phyloP scores from a whole-genome alignment of 2,113 vertebrate genomes.

The Rhodinocichla rosea region DNA sequence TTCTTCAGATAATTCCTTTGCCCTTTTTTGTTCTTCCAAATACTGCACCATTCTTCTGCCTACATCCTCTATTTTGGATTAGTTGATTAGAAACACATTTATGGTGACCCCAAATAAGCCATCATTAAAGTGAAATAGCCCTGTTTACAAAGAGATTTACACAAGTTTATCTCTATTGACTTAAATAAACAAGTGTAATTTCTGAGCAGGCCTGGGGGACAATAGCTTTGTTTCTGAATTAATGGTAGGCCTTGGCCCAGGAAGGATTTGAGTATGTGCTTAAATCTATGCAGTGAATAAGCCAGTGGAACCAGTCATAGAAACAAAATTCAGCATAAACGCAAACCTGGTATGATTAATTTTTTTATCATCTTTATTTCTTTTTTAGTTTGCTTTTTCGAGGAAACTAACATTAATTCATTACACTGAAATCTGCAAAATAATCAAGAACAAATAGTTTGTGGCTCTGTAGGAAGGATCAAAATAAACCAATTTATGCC shows the following conservation, averaged over 20 bases:
- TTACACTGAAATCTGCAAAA: background rate
- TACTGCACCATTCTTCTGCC: background rate
- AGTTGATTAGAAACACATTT: slow-evolving; percentile 39
- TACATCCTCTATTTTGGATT: slow-evolving; percentile 18
- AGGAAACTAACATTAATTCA: background rate
- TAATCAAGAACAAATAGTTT: background rate
- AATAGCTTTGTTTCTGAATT: slow-evolving; percentile 36
- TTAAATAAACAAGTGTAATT: slow-evolving; percentile 42
- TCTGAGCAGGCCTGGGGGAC: background rate
- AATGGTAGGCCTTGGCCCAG: background rate
- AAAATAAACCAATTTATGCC: slow-evolving; percentile 66
- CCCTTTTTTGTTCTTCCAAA: background rate
- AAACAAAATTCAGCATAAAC: background rate
- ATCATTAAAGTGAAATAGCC: background rate
- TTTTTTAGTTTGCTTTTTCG: background rate
- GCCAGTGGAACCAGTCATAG: background rate
- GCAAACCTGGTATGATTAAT: background rate
- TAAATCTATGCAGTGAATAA: background rate
- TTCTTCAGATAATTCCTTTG: background rate
- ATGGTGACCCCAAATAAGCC: slow-evolving; percentile 30
- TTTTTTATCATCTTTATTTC: background rate
- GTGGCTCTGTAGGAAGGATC: slow-evolving; percentile 24
- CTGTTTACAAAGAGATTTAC: slow-evolving; percentile 38
- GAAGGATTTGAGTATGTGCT: background rate
- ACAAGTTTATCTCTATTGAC: slow-evolving; percentile 26